Conservation (phyloP, 1,140 invertebrate genomes). For the Fopius arisanus region DNA sequence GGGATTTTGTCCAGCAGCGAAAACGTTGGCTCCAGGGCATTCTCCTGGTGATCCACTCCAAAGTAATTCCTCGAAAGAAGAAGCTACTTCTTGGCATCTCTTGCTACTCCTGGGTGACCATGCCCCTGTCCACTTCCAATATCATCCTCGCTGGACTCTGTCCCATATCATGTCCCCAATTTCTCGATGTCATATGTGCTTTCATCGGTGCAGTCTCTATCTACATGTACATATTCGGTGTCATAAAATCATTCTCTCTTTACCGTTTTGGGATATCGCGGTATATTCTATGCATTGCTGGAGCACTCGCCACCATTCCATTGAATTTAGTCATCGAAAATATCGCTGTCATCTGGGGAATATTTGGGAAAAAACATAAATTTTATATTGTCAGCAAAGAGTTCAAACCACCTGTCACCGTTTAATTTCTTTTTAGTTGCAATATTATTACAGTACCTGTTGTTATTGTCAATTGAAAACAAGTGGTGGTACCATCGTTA, state of each 20-base stretch:
- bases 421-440: background rate
- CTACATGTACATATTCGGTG: conserved; percentile 96
- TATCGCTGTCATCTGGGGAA: conserved; percentile 90
- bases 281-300: conserved; percentile 82
- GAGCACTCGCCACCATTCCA: conserved; percentile 88
- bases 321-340: conserved; percentile 94
- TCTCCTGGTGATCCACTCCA: conserved; percentile 90
- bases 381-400: conserved; percentile 97
- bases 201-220: conserved; percentile 92
- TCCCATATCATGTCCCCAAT: conserved; percentile 85
- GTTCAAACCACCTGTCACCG: conserved; percentile 38
- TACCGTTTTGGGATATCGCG: conserved; percentile 83
- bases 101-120: conserved; percentile 94
- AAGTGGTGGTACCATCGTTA: background rate
- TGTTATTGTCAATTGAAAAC: background rate
- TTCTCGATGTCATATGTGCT: conserved; percentile 85
- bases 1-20: conserved; percentile 94
- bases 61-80: conserved; percentile 80
- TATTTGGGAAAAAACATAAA: conserved; percentile 91
- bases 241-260: conserved; percentile 92
- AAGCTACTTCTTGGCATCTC: conserved; percentile 88
- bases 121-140: conserved; percentile 92
- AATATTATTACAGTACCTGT: background rate
- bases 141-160: conserved; percentile 83
- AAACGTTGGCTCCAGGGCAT: conserved; percentile 98